A percentile compares a stretch with the other conserved stretches of the same genome.
phyloP scores from a whole-genome alignment of 2,113 vertebrate species.

The Trachemys scripta region DNA sequence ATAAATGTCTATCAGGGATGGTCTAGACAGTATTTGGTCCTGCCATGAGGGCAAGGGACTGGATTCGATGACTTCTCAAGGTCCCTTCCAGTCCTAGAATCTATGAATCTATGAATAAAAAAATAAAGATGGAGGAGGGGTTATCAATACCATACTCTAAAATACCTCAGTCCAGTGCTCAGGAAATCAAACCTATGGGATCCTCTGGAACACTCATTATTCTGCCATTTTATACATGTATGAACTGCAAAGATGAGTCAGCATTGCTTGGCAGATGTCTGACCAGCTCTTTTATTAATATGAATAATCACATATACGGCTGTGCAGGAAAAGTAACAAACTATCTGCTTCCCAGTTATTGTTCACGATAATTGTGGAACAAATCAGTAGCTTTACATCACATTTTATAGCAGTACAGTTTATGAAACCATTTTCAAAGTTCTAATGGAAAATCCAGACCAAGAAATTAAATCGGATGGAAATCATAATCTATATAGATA shows the following conservation, averaged over 20 bases:
- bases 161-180: constrained; percentile 34
- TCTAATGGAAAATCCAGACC: constrained; percentile 50
- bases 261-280: constrained; percentile 23
- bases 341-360: constrained; percentile 39
- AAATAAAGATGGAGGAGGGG: constrained; percentile 35
- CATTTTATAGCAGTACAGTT: background rate
- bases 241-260: constrained; percentile 36
- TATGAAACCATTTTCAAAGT: constrained; percentile 50
- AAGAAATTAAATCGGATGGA: constrained; percentile 49
- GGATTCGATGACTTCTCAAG: too few species aligned
- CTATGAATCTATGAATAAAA: background rate
- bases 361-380: constrained; percentile 22
- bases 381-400: constrained; percentile 43
- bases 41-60: too few species aligned
- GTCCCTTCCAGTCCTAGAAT: too few species aligned
- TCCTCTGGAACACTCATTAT: constrained; percentile 52
- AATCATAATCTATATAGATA: constrained; percentile 23
- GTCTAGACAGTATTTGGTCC: too few species aligned
- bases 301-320: constrained; percentile 34
- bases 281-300: constrained; percentile 49
- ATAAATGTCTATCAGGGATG: too few species aligned
- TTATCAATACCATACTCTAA: constrained; percentile 20
- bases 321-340: background rate
- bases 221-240: constrained; percentile 43
- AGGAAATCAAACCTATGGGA: constrained; percentile 36